Percentiles rank a stretch among this genome's conserved stretches.
Conservation (phyloP, 2,797 vertebrate species). For the Argyrosomus regius region DNA sequence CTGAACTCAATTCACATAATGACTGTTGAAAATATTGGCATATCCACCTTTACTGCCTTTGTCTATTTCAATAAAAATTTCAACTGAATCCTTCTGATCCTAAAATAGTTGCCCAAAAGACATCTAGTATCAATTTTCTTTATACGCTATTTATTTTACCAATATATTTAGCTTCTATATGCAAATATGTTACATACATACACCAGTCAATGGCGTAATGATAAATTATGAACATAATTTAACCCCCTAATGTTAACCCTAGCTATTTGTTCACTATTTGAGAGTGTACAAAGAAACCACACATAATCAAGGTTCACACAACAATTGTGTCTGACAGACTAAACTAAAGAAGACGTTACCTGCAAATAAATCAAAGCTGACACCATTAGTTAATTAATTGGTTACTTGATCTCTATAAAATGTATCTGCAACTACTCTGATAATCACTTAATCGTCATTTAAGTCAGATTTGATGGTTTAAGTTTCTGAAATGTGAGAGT, state of each 20-base stretch:
- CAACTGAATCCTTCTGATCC: background rate
- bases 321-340: background rate
- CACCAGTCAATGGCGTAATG: background rate
- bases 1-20: no score
- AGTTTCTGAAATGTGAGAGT: background rate
- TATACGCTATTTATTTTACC: background rate
- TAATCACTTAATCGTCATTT: background rate
- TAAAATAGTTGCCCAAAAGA: background rate
- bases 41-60: no score
- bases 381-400: background rate
- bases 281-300: background rate
- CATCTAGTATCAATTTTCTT: background rate
- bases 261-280: background rate
- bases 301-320: background rate
- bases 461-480: background rate
- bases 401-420: background rate
- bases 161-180: background rate
- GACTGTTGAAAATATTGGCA: no score
- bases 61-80: no score
- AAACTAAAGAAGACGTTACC: background rate
- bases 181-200: background rate
- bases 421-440: background rate
- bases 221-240: background rate
- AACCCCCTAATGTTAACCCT: background rate
- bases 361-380: background rate